A percentile compares a stretch with the other conserved stretches of the same genome.
Evolutionary conservation across 1,140 invertebrate species (phyloP).

Genomic region (Drosophila sproati): DNA sequence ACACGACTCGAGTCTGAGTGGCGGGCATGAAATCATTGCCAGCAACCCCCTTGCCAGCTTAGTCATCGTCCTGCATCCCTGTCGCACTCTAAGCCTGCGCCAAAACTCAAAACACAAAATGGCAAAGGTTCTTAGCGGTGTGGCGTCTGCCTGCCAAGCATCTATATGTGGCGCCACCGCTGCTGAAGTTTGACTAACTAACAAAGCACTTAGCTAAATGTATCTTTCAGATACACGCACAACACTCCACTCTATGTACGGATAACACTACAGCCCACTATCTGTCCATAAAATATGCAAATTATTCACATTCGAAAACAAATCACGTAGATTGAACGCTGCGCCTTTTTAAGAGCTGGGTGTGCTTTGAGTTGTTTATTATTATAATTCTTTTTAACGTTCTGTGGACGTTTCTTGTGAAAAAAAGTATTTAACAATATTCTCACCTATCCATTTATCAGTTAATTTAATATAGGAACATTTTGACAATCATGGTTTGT

Average conservation of each 20-base stretch:
- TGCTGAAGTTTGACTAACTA: slow-evolving; percentile 49
- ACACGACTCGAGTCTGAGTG: slow-evolving; percentile 34
- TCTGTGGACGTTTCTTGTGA: neutral
- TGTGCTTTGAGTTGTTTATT: slow-evolving; percentile 17
- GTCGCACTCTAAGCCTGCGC: slow-evolving; percentile 66
- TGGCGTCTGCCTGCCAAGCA: neutral
- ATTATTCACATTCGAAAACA: slow-evolving; percentile 66
- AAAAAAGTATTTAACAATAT: neutral
- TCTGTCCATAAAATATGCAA: slow-evolving; percentile 64
- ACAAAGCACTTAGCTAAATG: slow-evolving; percentile 72
- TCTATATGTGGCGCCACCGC: slow-evolving; percentile 49
- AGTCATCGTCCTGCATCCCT: slow-evolving; percentile 49
- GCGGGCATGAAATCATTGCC: slow-evolving; percentile 39
- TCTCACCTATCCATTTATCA: neutral
- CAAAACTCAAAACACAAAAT: slow-evolving; percentile 77
- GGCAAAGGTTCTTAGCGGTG: slow-evolving; percentile 57
- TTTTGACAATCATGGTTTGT: no score
- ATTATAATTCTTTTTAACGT: neutral
- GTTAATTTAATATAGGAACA: neutral
- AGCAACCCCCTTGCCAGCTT: slow-evolving; percentile 21
- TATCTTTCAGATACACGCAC: slow-evolving; percentile 41
- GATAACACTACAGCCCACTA: neutral
- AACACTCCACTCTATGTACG: neutral
- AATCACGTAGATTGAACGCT: slow-evolving; percentile 64
- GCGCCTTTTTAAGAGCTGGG: neutral